Percentiles rank a stretch among this genome's conserved stretches.
phyloP scores from a whole-genome alignment of 2,797 vertebrate species.

The Eulemur mongoz region DNA sequence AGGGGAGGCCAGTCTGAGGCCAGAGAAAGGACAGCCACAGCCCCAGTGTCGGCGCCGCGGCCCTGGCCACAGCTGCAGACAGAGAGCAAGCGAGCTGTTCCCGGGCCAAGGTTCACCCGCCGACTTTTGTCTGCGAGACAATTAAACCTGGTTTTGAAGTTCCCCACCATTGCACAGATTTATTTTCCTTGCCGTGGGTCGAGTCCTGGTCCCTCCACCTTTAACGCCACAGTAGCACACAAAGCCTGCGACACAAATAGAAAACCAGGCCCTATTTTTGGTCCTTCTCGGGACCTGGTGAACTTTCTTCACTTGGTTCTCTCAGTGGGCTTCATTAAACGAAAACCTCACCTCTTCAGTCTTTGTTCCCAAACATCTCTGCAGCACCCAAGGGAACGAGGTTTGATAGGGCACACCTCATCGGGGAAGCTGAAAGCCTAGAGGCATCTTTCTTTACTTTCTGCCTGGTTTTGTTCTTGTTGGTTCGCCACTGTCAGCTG shows the following conservation, averaged over 20 bases:
- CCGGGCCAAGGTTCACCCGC: background rate
- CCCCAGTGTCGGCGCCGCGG: accelerated
- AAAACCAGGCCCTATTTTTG: background rate
- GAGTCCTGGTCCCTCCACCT: background rate
- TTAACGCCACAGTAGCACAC: background rate
- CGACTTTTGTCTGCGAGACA: background rate
- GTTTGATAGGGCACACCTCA: background rate
- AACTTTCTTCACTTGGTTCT: background rate
- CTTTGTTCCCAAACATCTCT: background rate
- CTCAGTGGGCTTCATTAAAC: background rate
- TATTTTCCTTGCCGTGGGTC: background rate
- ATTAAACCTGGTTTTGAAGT: background rate
- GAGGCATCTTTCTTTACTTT: background rate
- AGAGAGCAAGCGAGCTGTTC: background rate
- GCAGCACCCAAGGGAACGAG: background rate
- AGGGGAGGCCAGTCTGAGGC: background rate
- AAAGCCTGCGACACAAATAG: background rate
- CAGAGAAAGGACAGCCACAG: background rate
- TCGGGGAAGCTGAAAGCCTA: background rate
- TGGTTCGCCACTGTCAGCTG: background rate
- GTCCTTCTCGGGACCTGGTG: background rate
- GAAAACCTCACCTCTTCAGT: background rate
- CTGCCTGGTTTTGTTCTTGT: background rate
- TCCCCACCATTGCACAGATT: background rate
- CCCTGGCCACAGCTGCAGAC: background rate